Evolutionary conservation across 2,888 invertebrate genomes (phyloP).

Genomic region (Zelleria hepariella): DNA sequence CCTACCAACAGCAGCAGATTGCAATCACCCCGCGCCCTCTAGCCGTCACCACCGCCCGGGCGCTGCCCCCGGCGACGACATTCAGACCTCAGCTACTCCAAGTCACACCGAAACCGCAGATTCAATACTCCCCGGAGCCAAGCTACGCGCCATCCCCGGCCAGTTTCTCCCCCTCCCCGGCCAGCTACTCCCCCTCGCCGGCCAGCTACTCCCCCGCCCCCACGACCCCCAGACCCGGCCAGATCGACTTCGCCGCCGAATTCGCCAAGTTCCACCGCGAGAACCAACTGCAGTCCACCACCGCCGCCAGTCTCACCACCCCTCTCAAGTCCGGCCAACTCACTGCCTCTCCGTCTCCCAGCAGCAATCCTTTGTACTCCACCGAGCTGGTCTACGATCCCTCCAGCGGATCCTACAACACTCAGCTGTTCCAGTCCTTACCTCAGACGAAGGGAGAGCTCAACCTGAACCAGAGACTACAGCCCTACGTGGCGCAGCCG

Average conservation of each 20-base stretch:
- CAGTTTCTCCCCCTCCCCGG: conserved; percentile 50
- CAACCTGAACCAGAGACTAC: conserved; percentile 80
- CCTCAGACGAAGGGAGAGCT: conserved; percentile 82
- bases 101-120: conserved; percentile 69
- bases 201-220: conserved; percentile 18
- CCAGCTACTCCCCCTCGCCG: conserved; percentile 30
- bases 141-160: conserved; percentile 55
- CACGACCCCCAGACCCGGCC: conserved; percentile 39
- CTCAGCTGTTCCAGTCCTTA: conserved; percentile 81
- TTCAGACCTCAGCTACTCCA: conserved; percentile 75
- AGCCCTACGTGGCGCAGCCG: conserved; percentile 79
- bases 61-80: conserved; percentile 76
- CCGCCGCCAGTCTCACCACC: conserved; percentile 40
- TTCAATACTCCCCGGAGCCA: conserved; percentile 68
- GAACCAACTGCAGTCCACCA: conserved; percentile 72
- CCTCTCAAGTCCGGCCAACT: conserved; percentile 41
- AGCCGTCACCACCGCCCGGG: conserved; percentile 58
- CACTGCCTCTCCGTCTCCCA: conserved; percentile 44
- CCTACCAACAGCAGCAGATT: conserved; percentile 65
- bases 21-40: conserved; percentile 75
- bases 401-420: conserved; percentile 82
- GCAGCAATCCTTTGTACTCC: conserved; percentile 79
- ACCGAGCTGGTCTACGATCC: conserved; percentile 85
- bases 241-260: conserved; percentile 80
- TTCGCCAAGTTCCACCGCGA: conserved; percentile 81